A percentile compares a stretch with the other conserved stretches of the same genome.
Conservation (phyloP, 30 jellyfish, hydroid and myxozoan species). For the Catostylus mosaicus region DNA sequence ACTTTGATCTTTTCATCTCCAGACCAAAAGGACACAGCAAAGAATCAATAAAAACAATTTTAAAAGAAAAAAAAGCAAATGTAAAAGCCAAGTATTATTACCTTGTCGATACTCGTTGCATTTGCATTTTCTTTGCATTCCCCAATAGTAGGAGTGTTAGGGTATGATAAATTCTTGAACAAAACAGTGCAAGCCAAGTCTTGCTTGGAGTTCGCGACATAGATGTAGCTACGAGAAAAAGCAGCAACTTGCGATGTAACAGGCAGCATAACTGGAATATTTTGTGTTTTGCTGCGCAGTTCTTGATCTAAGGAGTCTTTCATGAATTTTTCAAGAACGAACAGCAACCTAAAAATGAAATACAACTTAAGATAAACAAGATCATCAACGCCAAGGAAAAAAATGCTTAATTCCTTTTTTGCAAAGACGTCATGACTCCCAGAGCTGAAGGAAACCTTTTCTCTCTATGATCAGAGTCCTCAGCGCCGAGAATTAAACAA, state of each 20-base stretch:
- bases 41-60: neutral
- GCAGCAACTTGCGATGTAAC: constrained; percentile 53
- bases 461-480: too few relatives aligned
- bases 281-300: constrained; percentile 19
- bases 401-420: too few relatives aligned
- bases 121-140: constrained; percentile 11
- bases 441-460: too few relatives aligned
- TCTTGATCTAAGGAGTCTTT: constrained; percentile 40
- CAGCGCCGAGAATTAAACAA: too few relatives aligned
- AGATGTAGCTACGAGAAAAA: constrained; percentile 46
- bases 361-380: too few relatives aligned
- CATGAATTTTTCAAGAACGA: constrained; percentile 40
- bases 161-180: constrained; percentile 34
- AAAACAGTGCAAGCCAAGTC: constrained; percentile 42
- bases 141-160: constrained; percentile 15
- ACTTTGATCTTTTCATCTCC: too few relatives aligned
- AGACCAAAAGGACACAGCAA: too few relatives aligned
- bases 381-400: too few relatives aligned
- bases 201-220: constrained; percentile 8
- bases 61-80: neutral
- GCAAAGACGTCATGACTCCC: too few relatives aligned
- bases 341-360: constrained; percentile 5
- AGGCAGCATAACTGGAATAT: constrained; percentile 55
- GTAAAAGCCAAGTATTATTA: neutral
- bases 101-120: constrained; percentile 24